Conservation (phyloP, 2,113 vertebrate species). For the Oreochromis niloticus region DNA sequence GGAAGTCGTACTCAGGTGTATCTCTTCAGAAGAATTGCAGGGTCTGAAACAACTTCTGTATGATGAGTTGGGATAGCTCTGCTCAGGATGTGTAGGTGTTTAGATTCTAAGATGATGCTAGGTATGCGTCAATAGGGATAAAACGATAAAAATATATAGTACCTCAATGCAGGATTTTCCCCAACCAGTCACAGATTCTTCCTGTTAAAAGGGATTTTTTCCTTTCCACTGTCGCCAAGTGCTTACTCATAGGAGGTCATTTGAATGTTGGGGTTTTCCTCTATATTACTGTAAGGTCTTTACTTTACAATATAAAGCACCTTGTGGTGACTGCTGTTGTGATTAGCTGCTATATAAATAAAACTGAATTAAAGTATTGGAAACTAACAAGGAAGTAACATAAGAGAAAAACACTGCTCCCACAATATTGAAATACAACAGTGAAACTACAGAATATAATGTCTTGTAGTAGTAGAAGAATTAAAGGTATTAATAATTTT, state of each 20-base stretch:
- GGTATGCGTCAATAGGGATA: not conserved
- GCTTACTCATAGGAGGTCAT: not conserved
- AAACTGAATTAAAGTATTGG: not conserved
- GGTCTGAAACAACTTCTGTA: not conserved
- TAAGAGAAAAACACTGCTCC: not conserved
- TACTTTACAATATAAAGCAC: not conserved
- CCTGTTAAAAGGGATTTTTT: not conserved
- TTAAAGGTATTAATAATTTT: not conserved
- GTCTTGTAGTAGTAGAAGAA: not conserved
- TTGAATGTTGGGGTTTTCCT: not conserved
- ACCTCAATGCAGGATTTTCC: not conserved
- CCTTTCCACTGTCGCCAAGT: not conserved
- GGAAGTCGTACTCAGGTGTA: fast-evolving
- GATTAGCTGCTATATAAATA: not conserved
- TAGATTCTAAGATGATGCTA: not conserved
- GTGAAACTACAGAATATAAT: not conserved
- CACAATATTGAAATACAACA: not conserved
- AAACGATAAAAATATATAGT: not conserved
- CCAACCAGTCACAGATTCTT: not conserved
- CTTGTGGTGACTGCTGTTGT: not conserved
- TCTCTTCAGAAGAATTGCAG: not conserved
- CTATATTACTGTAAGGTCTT: not conserved
- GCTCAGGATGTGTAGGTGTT: not conserved
- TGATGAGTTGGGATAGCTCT: not conserved
- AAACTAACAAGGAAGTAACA: not conserved